These are phyloP conservation scores for Cirrhinus mrigala DNA, from an alignment of 2,797 vertebrate species.

Conservation along the genomic window DNA sequence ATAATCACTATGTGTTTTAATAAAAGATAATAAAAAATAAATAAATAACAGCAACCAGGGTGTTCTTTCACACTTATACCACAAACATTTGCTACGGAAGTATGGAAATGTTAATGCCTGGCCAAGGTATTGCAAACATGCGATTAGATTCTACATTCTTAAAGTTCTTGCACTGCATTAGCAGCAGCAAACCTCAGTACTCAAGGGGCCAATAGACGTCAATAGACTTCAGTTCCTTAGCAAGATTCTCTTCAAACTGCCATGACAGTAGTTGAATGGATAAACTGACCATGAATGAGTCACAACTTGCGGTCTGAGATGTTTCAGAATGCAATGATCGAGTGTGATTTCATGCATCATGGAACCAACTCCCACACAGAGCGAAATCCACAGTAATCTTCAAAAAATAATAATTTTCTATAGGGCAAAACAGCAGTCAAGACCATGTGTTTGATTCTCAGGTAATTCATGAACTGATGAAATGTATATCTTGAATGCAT, in stretches of 20 bases:
- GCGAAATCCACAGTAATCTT: background rate
- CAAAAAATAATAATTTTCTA: background rate
- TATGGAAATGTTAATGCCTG: background rate
- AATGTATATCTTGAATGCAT: background rate
- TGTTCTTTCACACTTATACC: background rate
- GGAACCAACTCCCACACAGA: background rate
- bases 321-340: background rate
- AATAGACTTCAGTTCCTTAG: background rate
- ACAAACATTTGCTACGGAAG: background rate
- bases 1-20: background rate
- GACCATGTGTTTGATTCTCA: background rate
- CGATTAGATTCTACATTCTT: no score
- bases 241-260: background rate
- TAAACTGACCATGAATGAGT: background rate
- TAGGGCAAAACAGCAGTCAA: background rate
- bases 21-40: no score
- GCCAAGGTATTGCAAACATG: background rate
- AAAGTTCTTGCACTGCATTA: background rate
- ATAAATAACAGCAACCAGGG: background rate
- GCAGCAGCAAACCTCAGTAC: background rate
- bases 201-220: background rate
- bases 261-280: slow-evolving; percentile 1
- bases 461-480: background rate
- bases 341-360: background rate
- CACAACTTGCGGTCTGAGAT: background rate